Percentiles rank a stretch among this genome's conserved stretches.
Evolutionary conservation across 2,797 vertebrate species (phyloP).

Genomic region (Galagoides demidoff): DNA sequence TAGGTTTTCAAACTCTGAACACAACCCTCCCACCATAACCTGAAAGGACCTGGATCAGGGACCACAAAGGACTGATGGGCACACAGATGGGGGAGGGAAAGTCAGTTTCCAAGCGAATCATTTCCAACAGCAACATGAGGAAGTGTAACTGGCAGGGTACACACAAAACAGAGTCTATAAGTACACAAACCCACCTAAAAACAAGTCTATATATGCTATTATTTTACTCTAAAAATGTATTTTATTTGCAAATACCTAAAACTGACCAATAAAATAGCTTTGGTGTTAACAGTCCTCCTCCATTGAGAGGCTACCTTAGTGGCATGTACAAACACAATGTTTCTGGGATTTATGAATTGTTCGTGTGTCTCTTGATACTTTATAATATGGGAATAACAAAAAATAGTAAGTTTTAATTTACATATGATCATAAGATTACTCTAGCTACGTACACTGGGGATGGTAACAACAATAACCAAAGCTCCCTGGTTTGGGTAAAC

Average conservation of each 20-base stretch:
- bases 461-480: not conserved
- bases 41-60: not conserved
- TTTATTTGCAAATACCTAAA: not conserved
- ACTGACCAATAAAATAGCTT: not conserved
- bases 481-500: not conserved
- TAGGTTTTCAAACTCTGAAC: not conserved
- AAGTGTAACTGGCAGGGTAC: not conserved
- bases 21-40: not conserved
- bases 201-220: no score
- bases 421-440: not conserved
- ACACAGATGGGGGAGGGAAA: not conserved
- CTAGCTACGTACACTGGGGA: not conserved
- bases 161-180: not conserved
- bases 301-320: not conserved
- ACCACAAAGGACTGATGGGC: not conserved
- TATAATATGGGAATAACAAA: not conserved
- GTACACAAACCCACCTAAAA: not conserved
- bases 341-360: not conserved
- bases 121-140: not conserved
- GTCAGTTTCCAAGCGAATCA: not conserved
- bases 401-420: not conserved
- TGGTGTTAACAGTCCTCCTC: fast-evolving
- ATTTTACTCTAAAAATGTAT: not conserved
- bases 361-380: not conserved
- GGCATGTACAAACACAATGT: not conserved